Evolutionary conservation across 2,797 vertebrate species (phyloP).

Genomic region (Microctenopoma lineatum): DNA sequence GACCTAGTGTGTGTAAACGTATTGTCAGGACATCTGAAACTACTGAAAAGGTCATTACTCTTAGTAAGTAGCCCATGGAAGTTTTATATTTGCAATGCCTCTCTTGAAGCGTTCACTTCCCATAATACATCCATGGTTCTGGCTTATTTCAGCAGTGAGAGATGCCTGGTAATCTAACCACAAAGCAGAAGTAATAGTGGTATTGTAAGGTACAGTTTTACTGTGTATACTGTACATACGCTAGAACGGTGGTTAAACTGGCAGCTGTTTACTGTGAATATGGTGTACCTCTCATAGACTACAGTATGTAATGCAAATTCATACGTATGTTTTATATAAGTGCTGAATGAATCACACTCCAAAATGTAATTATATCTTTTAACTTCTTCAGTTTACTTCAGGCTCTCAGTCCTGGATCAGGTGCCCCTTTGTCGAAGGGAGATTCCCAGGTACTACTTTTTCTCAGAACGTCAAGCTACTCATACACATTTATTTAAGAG

Average conservation of each 20-base stretch:
- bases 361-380: neutral
- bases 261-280: neutral
- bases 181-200: constrained; percentile 23
- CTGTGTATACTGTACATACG: neutral
- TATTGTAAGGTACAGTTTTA: neutral
- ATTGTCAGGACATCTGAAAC: neutral
- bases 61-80: neutral
- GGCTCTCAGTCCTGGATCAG: constrained; percentile 71
- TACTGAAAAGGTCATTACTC: neutral
- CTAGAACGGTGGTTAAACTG: neutral
- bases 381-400: constrained; percentile 69
- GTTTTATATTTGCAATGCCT: neutral
- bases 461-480: neutral
- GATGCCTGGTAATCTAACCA: neutral
- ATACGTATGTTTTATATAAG: neutral
- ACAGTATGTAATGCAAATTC: neutral
- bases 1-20: neutral
- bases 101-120: neutral
- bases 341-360: neutral
- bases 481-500: neutral
- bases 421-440: constrained; percentile 77
- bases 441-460: constrained; percentile 69
- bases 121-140: neutral
- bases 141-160: neutral
- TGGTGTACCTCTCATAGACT: neutral